phyloP scores from a whole-genome alignment of 2,113 vertebrate species.

The Mormyrus iriodes region DNA sequence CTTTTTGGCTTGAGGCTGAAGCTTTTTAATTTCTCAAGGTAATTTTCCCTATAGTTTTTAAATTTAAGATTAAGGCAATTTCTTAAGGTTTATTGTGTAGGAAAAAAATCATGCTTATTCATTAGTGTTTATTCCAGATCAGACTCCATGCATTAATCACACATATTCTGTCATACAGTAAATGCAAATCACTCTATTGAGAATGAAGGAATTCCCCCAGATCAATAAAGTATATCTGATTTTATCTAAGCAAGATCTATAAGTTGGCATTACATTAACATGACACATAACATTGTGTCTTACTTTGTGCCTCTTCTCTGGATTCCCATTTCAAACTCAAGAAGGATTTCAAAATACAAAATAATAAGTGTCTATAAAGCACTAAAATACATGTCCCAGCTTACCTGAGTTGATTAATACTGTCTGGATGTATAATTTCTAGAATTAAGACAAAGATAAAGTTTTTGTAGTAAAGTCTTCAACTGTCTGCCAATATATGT shows the following conservation, averaged over 20 bases:
- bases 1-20: background rate
- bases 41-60: background rate
- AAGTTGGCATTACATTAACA: background rate
- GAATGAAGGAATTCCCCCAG: background rate
- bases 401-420: background rate
- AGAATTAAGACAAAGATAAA: background rate
- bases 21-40: background rate
- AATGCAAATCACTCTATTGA: background rate
- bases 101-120: background rate
- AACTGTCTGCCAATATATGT: background rate
- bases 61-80: background rate
- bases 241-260: background rate
- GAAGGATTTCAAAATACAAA: conserved; percentile 1
- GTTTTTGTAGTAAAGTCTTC: background rate
- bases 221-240: background rate
- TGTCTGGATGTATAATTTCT: background rate
- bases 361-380: background rate
- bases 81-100: background rate
- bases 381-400: background rate
- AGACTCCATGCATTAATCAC: background rate
- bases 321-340: background rate
- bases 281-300: background rate
- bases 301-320: background rate
- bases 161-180: background rate
- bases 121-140: background rate